Evolutionary conservation across 37 sponge, comb jelly and placozoan species (phyloP).

Genomic region (Lycopodina hypogea): DNA sequence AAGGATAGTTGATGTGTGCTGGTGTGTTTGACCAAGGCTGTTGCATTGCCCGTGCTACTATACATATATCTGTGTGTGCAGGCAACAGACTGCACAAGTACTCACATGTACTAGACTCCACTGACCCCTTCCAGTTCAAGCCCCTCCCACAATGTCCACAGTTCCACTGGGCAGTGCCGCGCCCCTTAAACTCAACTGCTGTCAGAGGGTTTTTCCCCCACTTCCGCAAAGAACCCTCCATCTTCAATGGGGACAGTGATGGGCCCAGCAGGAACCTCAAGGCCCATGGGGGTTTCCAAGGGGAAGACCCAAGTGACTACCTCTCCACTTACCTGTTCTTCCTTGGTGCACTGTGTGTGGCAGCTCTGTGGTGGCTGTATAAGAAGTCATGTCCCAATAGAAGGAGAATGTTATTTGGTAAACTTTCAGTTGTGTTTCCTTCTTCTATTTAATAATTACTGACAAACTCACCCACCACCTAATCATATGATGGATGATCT

Average conservation of each 20-base stretch:
- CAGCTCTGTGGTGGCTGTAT: conserved; percentile 34
- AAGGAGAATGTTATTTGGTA: conserved; percentile 5
- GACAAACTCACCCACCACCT: background rate
- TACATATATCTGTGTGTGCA: background rate
- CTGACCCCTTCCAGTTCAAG: conserved; percentile 12
- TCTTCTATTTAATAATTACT: background rate
- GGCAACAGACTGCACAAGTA: conserved; percentile 74
- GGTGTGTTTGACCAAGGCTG: background rate
- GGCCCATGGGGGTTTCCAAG: background rate
- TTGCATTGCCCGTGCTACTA: background rate
- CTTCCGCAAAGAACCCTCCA: background rate
- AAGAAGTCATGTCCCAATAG: background rate
- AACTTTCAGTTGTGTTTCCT: conserved; percentile 38
- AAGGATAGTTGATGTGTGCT: background rate
- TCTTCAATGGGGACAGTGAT: background rate
- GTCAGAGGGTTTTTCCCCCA: background rate
- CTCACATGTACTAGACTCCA: conserved; percentile 60
- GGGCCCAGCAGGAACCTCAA: background rate
- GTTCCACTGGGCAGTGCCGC: conserved; percentile 63
- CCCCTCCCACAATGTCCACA: conserved; percentile 71
- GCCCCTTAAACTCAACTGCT: conserved; percentile 63
- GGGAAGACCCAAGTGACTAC: conserved; percentile 2
- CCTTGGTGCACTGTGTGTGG: conserved; percentile 1
- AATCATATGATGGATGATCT: no score
- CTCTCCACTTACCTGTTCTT: background rate